Evolutionary conservation across 2,113 vertebrate genomes (phyloP), one percentile per base, ranked within the genome.

Genomic region (Phaethornis superciliosus): DNA sequence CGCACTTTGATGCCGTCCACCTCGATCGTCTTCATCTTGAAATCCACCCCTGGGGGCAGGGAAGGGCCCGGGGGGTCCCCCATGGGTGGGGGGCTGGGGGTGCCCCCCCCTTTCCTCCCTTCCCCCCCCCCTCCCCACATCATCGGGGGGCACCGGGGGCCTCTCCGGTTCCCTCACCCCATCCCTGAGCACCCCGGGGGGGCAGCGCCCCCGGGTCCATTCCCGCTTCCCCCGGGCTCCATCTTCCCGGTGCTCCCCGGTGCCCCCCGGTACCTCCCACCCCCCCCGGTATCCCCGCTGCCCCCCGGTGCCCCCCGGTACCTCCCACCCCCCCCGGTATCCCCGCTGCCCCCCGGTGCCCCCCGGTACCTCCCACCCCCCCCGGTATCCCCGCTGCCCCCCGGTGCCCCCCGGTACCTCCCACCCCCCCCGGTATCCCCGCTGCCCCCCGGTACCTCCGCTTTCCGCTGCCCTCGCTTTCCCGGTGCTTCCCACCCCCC

Each of bases 21-120:
- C 33, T 98, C 98, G 52, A 98, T 98, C 56, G 98, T 98, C 92
- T 98, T 98, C 98, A 98, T 98, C 94, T 98, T 98, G 91, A 98
- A 98, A 94, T 98, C 94, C 0, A 95, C 94, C 2, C 94, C 94
- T 95, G 79, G 16, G 17, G 35, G 44, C 42, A 58, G 7, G 9
- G 28, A 10, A 37, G 54, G 19, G 24, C 27, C 44, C 28, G 30
- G 1, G 6, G 44, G 59, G 56, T 21, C 33, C 18, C 35, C 44
- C 12, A 2, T 37, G 37, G 37, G 37, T 37, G 37, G 37, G 37
- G 37, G 37, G 8, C 37, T 37, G 37, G 37, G 37, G 37, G 37
- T 37, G 37, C 37, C 37, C 37, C 37, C 37, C 37, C 37, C 37
- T 8, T n/a, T n/a, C n/a, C n/a, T n/a, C n/a, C n/a, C n/a, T n/a